Conservation (phyloP, 2,113 vertebrate genomes). For the Trinectes maculatus region DNA sequence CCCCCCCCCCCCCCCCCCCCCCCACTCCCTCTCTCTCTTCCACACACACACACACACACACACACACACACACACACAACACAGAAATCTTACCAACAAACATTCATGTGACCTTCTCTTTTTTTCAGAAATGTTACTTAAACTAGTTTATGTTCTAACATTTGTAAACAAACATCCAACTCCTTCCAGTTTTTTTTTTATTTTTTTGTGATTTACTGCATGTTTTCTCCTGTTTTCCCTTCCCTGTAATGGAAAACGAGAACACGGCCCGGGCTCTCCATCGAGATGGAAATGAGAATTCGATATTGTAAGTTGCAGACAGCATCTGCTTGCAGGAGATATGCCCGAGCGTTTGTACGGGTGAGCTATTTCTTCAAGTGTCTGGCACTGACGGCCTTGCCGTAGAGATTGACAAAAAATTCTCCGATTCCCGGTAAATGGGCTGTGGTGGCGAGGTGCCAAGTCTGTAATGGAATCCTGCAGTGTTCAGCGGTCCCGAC, state of each 20-base stretch:
- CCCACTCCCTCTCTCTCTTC: conserved; percentile 8
- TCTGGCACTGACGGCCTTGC: conserved; percentile 76
- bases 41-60: background rate
- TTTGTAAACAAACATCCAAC: conserved; percentile 11
- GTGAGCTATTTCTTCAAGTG: conserved; percentile 72
- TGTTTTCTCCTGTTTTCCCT: conserved; percentile 33
- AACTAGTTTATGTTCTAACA: too few relatives aligned
- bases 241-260: conserved; percentile 52
- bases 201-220: conserved; percentile 27
- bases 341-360: conserved; percentile 70
- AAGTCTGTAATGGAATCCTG: conserved; percentile 83
- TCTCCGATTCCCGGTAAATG: conserved; percentile 83
- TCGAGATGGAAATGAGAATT: conserved; percentile 76
- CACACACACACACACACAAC: conserved; percentile 23
- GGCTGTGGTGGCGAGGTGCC: conserved; percentile 74
- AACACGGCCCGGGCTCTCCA: conserved; percentile 48
- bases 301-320: conserved; percentile 72
- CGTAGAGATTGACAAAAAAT: conserved; percentile 81
- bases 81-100: conserved; percentile 28
- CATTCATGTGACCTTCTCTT: too few relatives aligned
- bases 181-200: conserved; percentile 29
- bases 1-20: background rate
- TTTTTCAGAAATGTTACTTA: too few relatives aligned
- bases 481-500: conserved; percentile 77
- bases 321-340: conserved; percentile 78